Percentiles rank a stretch among this genome's conserved stretches.
Conservation (phyloP, 2,888 invertebrate species). For the Xanthorhoe designata region DNA sequence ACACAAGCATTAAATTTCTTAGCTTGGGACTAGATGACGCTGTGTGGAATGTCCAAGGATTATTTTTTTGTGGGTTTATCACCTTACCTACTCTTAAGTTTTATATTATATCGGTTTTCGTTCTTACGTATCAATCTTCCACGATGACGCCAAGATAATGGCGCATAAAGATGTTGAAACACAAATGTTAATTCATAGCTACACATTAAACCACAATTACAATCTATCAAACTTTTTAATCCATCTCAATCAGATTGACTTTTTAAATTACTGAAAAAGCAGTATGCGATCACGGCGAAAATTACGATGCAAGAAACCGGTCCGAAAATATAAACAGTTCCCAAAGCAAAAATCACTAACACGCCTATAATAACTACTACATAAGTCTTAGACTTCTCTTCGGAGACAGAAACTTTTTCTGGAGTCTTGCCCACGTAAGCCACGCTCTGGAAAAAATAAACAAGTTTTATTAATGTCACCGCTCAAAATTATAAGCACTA, state of each 20-base stretch:
- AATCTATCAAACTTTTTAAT: conserved; percentile 5
- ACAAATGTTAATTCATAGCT: too few relatives aligned
- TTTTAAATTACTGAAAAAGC: conserved; percentile 23
- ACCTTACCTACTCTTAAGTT: too few relatives aligned
- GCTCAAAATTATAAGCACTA: conserved; percentile 14
- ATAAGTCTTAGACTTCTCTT: conserved; percentile 51
- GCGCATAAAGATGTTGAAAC: too few relatives aligned
- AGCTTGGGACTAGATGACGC: too few relatives aligned
- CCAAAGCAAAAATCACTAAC: conserved; percentile 56
- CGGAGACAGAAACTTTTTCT: conserved; percentile 55
- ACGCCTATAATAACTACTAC: conserved; percentile 54
- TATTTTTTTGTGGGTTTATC: too few relatives aligned
- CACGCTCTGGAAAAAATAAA: conserved; percentile 62
- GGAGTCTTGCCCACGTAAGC: conserved; percentile 61
- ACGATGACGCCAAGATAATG: too few relatives aligned
- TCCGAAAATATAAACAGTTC: conserved; percentile 55
- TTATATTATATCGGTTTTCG: too few relatives aligned
- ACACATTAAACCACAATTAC: not conserved
- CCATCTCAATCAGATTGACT: conserved; percentile 5
- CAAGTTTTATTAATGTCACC: conserved; percentile 19
- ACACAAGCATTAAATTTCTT: too few relatives aligned
- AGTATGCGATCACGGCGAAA: conserved; percentile 40
- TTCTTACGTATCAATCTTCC: too few relatives aligned
- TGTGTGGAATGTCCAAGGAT: too few relatives aligned
- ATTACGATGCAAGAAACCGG: conserved; percentile 57